These are phyloP conservation scores for Ichneumon xanthorius DNA, from an alignment of 2,888 invertebrate species.

Conservation along the genomic window DNA sequence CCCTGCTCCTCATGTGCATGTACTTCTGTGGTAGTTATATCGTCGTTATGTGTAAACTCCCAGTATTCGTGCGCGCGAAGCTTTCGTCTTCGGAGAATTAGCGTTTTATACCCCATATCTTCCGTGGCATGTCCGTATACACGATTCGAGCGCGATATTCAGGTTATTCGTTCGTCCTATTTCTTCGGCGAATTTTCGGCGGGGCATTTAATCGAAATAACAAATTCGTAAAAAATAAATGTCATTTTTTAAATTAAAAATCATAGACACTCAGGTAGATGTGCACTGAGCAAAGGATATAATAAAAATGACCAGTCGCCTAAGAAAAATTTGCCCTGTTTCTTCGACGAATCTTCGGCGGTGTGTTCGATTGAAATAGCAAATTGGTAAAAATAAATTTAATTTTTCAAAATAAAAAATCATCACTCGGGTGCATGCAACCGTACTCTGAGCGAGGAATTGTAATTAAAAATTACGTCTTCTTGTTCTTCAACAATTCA, in stretches of 20 bases:
- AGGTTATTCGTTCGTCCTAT: neutral
- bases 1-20: conserved; percentile 48
- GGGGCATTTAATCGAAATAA: neutral
- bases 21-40: conserved; percentile 35
- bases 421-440: no score
- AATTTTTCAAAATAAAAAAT: no score
- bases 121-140: neutral
- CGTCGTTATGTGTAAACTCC: conserved; percentile 39
- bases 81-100: conserved; percentile 57
- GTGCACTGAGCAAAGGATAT: no score
- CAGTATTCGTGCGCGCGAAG: conserved; percentile 22
- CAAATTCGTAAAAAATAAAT: neutral
- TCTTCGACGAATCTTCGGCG: neutral
- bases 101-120: conserved; percentile 28
- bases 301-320: no score
- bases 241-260: no score
- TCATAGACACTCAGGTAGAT: no score
- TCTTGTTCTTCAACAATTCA: neutral
- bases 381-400: no score
- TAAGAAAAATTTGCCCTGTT: neutral
- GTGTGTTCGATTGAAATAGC: no score
- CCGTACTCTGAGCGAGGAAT: no score
- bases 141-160: neutral
- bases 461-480: neutral
- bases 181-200: neutral